Percentiles rank a stretch among this genome's conserved stretches.
Conservation (phyloP, 2,113 vertebrate species). For the Elaphurus davidianus region DNA sequence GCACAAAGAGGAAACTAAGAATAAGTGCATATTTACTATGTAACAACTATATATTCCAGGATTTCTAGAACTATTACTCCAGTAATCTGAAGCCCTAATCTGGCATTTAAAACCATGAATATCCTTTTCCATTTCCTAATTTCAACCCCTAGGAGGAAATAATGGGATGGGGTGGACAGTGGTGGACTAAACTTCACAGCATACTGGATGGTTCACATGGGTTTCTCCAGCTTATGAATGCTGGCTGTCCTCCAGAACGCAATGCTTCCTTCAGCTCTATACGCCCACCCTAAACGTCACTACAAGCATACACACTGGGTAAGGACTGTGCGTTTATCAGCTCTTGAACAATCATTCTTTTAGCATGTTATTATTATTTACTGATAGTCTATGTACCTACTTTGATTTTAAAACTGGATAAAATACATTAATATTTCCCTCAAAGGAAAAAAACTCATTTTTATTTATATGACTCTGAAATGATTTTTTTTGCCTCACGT, state of each 20-base stretch:
- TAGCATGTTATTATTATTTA: neutral
- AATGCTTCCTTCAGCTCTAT: neutral
- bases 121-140: neutral
- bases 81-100: neutral
- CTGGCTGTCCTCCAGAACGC: neutral
- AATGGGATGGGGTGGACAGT: neutral
- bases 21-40: neutral
- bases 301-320: neutral
- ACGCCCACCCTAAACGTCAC: neutral
- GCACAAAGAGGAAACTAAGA: neutral
- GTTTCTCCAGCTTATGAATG: neutral
- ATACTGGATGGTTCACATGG: rapidly evolving
- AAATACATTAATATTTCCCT: neutral
- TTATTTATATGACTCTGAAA: neutral
- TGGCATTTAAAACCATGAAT: neutral
- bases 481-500: neutral
- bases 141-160: neutral
- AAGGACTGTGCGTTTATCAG: neutral
- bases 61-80: neutral
- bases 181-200: neutral
- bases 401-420: neutral
- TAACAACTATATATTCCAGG: neutral
- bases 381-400: neutral
- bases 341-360: neutral
- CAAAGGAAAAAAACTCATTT: neutral